These are phyloP conservation scores for Myathropa florea DNA, from an alignment of 2,888 invertebrate genomes.

Conservation along the genomic window DNA sequence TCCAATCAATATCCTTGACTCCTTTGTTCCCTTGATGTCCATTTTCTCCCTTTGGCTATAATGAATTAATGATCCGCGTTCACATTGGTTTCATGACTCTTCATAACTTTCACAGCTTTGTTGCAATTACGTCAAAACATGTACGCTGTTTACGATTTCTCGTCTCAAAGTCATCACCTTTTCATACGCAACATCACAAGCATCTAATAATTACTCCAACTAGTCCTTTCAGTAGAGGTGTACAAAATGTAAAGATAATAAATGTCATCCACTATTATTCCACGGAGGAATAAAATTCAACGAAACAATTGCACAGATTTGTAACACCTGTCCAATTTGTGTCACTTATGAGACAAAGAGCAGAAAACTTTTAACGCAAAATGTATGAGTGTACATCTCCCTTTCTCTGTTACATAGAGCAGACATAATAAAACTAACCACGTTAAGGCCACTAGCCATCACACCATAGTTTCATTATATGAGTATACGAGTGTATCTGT, in stretches of 20 bases:
- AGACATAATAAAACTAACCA: constrained; percentile 9
- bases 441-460: neutral
- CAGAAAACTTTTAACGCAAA: neutral
- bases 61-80: no score
- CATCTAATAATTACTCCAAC: neutral
- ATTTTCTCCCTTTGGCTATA: no score
- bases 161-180: neutral
- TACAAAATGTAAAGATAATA: neutral
- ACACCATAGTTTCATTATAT: constrained; percentile 1
- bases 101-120: neutral
- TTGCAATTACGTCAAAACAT: neutral
- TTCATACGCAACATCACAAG: neutral
- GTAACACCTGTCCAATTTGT: constrained; percentile 39
- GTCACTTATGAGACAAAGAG: constrained; percentile 4
- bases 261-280: neutral
- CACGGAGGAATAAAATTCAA: neutral
- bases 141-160: neutral
- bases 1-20: no score
- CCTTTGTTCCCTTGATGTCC: no score
- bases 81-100: no score
- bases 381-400: neutral
- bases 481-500: neutral
- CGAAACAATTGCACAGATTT: neutral
- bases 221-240: neutral
- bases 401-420: neutral